These are phyloP conservation scores for Hippocampus zosterae DNA, from an alignment of 2,113 vertebrate species.

Conservation along the genomic window DNA sequence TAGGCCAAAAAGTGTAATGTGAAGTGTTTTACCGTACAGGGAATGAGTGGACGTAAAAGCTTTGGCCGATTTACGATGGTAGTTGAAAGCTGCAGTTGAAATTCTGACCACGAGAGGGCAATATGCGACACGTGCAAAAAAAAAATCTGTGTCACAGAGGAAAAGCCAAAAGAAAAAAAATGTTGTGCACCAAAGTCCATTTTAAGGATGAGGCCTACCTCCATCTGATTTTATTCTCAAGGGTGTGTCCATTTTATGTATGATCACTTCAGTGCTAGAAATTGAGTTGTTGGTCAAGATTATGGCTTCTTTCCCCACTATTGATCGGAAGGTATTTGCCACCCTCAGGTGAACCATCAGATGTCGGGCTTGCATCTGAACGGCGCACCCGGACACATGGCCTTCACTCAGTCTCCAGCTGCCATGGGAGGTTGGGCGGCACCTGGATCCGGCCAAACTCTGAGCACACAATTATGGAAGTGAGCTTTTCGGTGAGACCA, in stretches of 20 bases:
- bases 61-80: background rate
- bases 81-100: background rate
- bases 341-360: conserved; percentile 87
- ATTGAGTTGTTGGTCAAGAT: background rate
- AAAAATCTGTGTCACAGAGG: background rate
- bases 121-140: background rate
- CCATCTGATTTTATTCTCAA: background rate
- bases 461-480: conserved; percentile 95
- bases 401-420: conserved; percentile 79
- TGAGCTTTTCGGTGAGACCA: conserved; percentile 68
- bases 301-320: background rate
- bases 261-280: background rate
- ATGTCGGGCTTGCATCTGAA: conserved; percentile 86
- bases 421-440: conserved; percentile 84
- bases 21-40: background rate
- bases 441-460: conserved; percentile 83
- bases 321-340: conserved; percentile 6
- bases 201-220: background rate
- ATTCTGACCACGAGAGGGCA: background rate
- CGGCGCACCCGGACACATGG: conserved; percentile 68
- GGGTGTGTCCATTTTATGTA: background rate
- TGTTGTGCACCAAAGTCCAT: background rate
- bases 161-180: background rate
- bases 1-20: background rate
- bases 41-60: background rate